Evolutionary conservation across 2,888 invertebrate genomes (phyloP).

Genomic region (Morpho achilles): DNA sequence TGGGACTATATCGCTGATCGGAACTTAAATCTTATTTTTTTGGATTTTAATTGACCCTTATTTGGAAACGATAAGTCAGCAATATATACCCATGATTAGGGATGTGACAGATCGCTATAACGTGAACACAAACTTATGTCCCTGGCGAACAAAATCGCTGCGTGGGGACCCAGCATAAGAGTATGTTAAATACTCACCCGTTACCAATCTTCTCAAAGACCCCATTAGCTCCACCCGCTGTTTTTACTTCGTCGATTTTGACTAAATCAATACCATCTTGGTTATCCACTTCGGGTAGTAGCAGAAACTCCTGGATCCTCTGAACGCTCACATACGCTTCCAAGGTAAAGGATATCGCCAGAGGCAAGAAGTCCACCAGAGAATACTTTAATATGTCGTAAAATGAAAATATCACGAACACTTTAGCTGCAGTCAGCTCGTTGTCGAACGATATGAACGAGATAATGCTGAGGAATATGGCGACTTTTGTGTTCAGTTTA

Average conservation of each 20-base stretch:
- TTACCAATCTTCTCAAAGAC: constrained; percentile 70
- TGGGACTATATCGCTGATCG: too few species aligned
- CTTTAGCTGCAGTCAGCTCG: constrained; percentile 84
- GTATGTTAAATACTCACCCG: constrained; percentile 47
- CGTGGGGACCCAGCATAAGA: too few species aligned
- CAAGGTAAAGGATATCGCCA: constrained; percentile 86
- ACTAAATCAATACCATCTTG: constrained; percentile 57
- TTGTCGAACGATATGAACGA: constrained; percentile 83
- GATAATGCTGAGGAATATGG: constrained; percentile 87
- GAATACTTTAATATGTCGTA: constrained; percentile 89
- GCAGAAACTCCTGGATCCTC: constrained; percentile 83
- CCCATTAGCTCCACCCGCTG: constrained; percentile 38
- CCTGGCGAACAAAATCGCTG: too few species aligned
- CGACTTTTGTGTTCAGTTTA: constrained; percentile 87
- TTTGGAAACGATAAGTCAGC: too few species aligned
- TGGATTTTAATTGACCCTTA: too few species aligned
- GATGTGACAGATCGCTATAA: too few species aligned
- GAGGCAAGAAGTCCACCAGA: constrained; percentile 89
- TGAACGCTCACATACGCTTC: constrained; percentile 87
- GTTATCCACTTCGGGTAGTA: constrained; percentile 60
- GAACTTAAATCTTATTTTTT: too few species aligned
- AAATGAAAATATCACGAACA: constrained; percentile 89
- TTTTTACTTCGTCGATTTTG: constrained; percentile 50
- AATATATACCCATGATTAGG: too few species aligned
- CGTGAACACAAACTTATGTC: too few species aligned